Evolutionary conservation across 2,888 invertebrate species (phyloP), one percentile per base, ranked within the genome.

Genomic region (Scaptomyza reducta): DNA sequence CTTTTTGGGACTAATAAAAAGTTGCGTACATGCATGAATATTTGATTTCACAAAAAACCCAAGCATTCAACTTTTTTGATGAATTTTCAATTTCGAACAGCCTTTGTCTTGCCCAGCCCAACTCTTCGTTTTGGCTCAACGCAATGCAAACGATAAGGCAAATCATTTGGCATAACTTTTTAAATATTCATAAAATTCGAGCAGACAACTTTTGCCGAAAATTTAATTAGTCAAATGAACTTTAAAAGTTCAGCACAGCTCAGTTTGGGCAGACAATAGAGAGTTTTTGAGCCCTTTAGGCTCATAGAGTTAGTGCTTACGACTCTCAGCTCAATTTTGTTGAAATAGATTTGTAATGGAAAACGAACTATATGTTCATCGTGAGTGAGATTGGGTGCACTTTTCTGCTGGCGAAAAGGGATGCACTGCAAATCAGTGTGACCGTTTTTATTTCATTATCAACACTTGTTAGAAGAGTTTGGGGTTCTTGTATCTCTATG

Each of bases 221-320:
- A 85, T 85, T 69, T 78, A 85, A 85, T 85, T 85, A 85, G 82
- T 87, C 85, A 85, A 85, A 88, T 88, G 84, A 81, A 88, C 76
- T 74, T 16, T 50, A 72, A 84, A 84, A 76, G 74, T 74, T 78
- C 55, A 59, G 49, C 16, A 27, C 7, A 47, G 25, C 29, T 50
- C 35, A 35, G n/a, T 35, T 35, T 35, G 45, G 42, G 47, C 60
- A 55, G 53, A 77, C 67, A 72, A 73, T 74, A 42, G 67, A 42
- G 67, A 58, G 73, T 38, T 47, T 38, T 47, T 33, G 2, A 46
- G 61, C 55, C 46, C 35, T 25, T 16, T 35, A 53, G 58, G 61
- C 61, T 16, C 22, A 40, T 40, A 57, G 61, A 77, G 74, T 71
- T 63, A 40, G 27, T 27, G 16, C 44, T 44, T 61, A 14, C 35